Percentiles rank a stretch among this genome's conserved stretches.
phyloP scores from a whole-genome alignment of 2,797 vertebrate genomes.

The Falco berigora region DNA sequence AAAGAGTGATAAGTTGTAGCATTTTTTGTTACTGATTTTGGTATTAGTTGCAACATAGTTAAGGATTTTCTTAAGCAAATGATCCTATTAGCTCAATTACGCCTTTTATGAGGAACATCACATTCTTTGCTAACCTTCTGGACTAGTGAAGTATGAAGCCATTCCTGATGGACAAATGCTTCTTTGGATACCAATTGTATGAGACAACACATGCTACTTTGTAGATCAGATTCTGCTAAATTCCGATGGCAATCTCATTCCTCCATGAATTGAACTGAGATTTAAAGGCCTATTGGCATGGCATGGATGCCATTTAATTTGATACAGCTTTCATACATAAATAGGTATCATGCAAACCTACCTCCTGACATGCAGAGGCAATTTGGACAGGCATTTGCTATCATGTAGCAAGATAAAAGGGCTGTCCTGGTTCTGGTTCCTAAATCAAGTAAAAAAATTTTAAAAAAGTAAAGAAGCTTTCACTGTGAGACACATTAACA shows the following conservation, averaged over 20 bases:
- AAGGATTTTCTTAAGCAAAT: not conserved
- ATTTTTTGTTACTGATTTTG: not conserved
- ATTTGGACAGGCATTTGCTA: not conserved
- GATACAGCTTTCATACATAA: not conserved
- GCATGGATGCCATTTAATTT: not conserved
- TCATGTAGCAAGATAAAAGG: not conserved
- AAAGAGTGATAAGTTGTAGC: not conserved
- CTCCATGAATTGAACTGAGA: not conserved
- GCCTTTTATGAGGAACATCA: not conserved
- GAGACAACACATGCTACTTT: not conserved
- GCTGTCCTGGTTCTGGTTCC: not conserved
- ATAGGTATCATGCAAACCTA: not conserved
- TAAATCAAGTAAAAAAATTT: not conserved
- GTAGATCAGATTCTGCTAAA: not conserved
- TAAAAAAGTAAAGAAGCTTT: not conserved
- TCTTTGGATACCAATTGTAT: not conserved
- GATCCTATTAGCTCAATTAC: not conserved
- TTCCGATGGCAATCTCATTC: not conserved
- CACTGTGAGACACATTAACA: not conserved
- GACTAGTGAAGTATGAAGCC: not conserved
- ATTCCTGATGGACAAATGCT: not conserved
- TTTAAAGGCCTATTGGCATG: not conserved
- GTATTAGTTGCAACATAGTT: not conserved
- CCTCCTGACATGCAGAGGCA: not conserved
- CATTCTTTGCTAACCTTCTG: not conserved